These are phyloP conservation scores for Tenthredo notha DNA, from an alignment of 2,888 invertebrate species.

Conservation along the genomic window DNA sequence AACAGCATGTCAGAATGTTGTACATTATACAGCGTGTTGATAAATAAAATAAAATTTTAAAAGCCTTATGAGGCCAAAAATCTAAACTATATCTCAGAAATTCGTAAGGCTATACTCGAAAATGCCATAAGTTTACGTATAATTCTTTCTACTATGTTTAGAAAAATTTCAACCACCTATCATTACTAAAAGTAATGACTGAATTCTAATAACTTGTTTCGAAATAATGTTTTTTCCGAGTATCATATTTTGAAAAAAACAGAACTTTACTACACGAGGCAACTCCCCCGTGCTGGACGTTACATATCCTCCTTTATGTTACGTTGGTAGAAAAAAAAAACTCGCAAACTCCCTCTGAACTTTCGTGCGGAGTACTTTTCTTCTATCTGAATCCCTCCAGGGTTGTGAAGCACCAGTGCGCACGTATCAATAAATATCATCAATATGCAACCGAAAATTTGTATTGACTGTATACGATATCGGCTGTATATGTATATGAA, in stretches of 20 bases:
- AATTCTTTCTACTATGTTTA: not conserved
- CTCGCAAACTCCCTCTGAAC: not conserved
- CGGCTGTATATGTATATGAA: not conserved
- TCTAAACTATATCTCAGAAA: not conserved
- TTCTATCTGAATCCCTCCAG: slow-evolving; percentile 26
- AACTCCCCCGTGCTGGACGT: not conserved
- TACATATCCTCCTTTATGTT: not conserved
- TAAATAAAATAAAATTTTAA: not conserved
- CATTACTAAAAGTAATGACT: not conserved
- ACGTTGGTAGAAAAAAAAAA: not conserved
- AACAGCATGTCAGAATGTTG: not conserved
- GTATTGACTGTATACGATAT: not conserved
- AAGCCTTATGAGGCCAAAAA: not conserved
- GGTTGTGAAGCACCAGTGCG: not conserved
- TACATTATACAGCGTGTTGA: not conserved
- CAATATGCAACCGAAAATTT: slow-evolving; percentile 10
- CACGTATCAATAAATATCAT: slow-evolving; percentile 30
- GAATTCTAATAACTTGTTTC: not conserved
- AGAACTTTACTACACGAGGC: not conserved
- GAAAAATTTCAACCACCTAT: not conserved
- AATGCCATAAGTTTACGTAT: not conserved
- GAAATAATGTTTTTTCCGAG: not conserved
- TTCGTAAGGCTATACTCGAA: not conserved
- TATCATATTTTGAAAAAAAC: not conserved
- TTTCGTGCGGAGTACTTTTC: not conserved